phyloP scores from a whole-genome alignment of 2,113 vertebrate genomes.

The Machaerirhynchus nigripectus region DNA sequence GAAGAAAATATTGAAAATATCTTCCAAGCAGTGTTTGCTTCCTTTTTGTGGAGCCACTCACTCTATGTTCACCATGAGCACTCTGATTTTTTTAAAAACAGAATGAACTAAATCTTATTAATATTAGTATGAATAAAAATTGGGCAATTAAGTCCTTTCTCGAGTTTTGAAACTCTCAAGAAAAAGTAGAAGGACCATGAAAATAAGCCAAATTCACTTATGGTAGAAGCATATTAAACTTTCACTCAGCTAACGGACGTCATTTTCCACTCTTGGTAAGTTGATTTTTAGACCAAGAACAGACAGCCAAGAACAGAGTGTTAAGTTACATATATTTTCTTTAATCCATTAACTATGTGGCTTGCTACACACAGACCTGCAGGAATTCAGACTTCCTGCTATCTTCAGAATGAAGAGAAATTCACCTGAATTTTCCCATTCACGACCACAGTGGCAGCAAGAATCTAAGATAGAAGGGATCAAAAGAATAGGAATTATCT shows the following conservation, averaged over 20 bases:
- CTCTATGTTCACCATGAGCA: not conserved
- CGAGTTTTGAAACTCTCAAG: not conserved
- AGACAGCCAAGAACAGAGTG: not conserved
- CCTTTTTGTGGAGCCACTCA: not conserved
- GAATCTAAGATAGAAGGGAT: slow-evolving; percentile 68
- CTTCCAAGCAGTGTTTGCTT: not conserved
- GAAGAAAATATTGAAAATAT: not conserved
- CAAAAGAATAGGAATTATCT: slow-evolving; percentile 81
- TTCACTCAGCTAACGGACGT: not conserved
- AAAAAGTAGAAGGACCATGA: not conserved
- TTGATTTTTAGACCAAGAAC: not conserved
- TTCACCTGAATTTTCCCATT: slow-evolving; percentile 34
- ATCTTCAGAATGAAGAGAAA: slow-evolving; percentile 69
- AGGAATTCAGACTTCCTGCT: slow-evolving; percentile 66
- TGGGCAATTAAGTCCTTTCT: not conserved
- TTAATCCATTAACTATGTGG: slow-evolving; percentile 40
- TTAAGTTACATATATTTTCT: slow-evolving; percentile 18
- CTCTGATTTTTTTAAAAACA: not conserved
- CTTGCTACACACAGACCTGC: slow-evolving; percentile 61
- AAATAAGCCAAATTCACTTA: not conserved
- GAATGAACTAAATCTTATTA: not conserved
- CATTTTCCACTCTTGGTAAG: not conserved
- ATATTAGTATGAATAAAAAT: not conserved
- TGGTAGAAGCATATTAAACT: not conserved
- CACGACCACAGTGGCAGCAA: slow-evolving; percentile 19